These are phyloP conservation scores for Stenichneumon culpator DNA, from an alignment of 2,888 invertebrate genomes.

Conservation along the genomic window DNA sequence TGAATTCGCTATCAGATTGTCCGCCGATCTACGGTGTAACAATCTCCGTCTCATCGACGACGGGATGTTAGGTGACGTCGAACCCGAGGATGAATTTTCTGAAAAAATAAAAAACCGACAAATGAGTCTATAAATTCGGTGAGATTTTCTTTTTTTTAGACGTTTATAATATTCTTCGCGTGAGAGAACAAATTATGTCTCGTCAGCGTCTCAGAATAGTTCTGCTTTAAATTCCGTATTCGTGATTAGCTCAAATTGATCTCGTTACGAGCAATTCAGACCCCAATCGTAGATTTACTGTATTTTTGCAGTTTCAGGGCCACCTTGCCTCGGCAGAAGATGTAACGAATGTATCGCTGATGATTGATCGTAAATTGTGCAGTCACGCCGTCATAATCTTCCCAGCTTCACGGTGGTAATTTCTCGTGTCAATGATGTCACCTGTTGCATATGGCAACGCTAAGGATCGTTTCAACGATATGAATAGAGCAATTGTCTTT, in stretches of 20 bases:
- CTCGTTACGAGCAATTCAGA: slow-evolving; percentile 12
- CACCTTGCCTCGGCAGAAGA: background rate
- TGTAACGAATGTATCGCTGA: background rate
- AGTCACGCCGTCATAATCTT: background rate
- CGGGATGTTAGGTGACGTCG: slow-evolving; percentile 80
- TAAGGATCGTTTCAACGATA: background rate
- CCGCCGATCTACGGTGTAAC: slow-evolving; percentile 82
- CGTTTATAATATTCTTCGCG: slow-evolving; percentile 19
- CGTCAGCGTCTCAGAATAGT: slow-evolving; percentile 22
- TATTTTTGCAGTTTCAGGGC: slow-evolving; percentile 3
- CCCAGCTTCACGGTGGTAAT: background rate
- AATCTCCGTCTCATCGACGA: slow-evolving; percentile 77
- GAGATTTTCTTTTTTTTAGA: slow-evolving; percentile 32
- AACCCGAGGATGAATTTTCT: slow-evolving; percentile 81
- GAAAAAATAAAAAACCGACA: slow-evolving; percentile 72
- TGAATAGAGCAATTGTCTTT: background rate
- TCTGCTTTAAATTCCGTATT: background rate
- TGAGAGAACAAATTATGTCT: background rate
- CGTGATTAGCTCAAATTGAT: slow-evolving; percentile 19
- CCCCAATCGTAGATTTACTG: slow-evolving; percentile 1
- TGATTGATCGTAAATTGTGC: slow-evolving; percentile 1
- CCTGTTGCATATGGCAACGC: slow-evolving; percentile 6
- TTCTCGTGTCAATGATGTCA: slow-evolving; percentile 9
- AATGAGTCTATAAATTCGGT: slow-evolving; percentile 21
- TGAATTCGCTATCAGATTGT: slow-evolving; percentile 82